These are phyloP conservation scores for Melanerpes formicivorus DNA, from an alignment of 2,113 vertebrate genomes.

Conservation along the genomic window DNA sequence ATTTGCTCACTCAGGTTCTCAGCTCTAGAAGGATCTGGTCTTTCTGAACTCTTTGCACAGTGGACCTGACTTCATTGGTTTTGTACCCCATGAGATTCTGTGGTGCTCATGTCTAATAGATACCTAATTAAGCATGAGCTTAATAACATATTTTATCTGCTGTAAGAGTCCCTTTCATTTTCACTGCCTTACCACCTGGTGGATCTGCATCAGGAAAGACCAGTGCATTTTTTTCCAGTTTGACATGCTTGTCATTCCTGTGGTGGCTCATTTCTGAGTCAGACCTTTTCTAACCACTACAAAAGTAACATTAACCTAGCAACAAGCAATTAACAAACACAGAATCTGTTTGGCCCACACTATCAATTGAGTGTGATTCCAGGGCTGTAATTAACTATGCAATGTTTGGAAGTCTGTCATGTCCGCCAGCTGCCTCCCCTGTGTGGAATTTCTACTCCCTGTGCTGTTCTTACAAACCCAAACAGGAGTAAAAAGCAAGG, in stretches of 20 bases:
- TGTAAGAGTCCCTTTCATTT: background rate
- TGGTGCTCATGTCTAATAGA: background rate
- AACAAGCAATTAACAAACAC: conserved; percentile 13
- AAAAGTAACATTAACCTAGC: conserved; percentile 4
- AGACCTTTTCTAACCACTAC: background rate
- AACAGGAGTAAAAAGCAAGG: background rate
- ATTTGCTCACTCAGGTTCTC: background rate
- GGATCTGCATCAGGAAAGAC: background rate
- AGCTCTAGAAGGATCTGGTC: background rate
- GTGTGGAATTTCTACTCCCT: background rate
- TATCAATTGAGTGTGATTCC: background rate
- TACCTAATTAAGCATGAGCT: background rate
- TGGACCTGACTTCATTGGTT: background rate
- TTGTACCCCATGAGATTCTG: background rate
- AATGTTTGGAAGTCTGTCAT: background rate
- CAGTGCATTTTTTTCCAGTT: background rate
- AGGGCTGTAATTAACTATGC: conserved; percentile 7
- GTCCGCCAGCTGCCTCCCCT: background rate
- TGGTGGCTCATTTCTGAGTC: conserved; percentile 30
- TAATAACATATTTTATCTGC: background rate
- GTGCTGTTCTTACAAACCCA: background rate
- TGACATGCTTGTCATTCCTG: conserved; percentile 31
- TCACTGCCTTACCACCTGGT: background rate
- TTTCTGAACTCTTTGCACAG: accelerated
- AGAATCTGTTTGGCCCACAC: background rate